Percentiles rank a stretch among this genome's conserved stretches.
phyloP scores from a whole-genome alignment of 2,888 invertebrate species.

The Phrixothrix hirtus region DNA sequence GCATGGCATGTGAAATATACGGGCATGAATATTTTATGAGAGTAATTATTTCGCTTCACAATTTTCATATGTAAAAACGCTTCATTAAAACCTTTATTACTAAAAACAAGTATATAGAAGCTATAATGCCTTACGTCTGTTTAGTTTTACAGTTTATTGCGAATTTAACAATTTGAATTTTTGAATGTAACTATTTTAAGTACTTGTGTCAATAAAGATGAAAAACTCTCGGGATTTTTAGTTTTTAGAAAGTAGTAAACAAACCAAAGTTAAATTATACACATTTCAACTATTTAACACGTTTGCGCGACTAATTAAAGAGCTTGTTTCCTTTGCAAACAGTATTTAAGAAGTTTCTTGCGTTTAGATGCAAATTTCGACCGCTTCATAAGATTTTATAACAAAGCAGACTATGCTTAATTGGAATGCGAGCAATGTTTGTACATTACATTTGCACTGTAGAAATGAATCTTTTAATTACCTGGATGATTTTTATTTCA shows the following conservation, averaged over 20 bases:
- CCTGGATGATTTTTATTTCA: conserved; percentile 26
- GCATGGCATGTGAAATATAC: conserved; percentile 31
- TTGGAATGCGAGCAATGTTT: conserved; percentile 30
- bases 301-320: conserved; percentile 23
- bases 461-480: conserved; percentile 30
- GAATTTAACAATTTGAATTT: too few species aligned
- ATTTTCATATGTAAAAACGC: conserved; percentile 31
- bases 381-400: conserved; percentile 23
- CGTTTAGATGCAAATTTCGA: conserved; percentile 26
- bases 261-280: conserved; percentile 19
- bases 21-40: conserved; percentile 32
- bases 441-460: conserved; percentile 25
- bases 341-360: conserved; percentile 24
- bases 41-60: conserved; percentile 32
- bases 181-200: too few species aligned
- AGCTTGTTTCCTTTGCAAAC: conserved; percentile 23
- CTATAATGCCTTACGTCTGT: too few species aligned
- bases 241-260: too few species aligned
- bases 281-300: conserved; percentile 22
- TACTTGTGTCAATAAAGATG: too few species aligned
- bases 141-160: too few species aligned
- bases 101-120: too few species aligned
- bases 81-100: conserved; percentile 26
- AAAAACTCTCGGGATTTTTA: too few species aligned
- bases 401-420: conserved; percentile 28